Percentiles rank a stretch among this genome's conserved stretches.
phyloP scores from a whole-genome alignment of 2,113 vertebrate species.

The Caranx ignobilis region DNA sequence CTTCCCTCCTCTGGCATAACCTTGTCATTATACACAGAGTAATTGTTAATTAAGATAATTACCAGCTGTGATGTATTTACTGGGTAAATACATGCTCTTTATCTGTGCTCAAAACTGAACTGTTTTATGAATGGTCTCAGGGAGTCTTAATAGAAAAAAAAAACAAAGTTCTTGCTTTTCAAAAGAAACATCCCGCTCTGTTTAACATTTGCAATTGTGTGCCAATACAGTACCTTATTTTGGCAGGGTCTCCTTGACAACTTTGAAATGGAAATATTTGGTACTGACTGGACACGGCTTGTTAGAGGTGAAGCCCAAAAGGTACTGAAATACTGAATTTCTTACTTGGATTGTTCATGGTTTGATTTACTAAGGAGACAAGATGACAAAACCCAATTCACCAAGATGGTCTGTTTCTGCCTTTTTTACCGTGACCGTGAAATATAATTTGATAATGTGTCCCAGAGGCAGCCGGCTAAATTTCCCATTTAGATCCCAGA shows the following conservation, averaged over 20 bases:
- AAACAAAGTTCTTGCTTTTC: background rate
- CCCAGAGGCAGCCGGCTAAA: background rate
- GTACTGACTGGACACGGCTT: background rate
- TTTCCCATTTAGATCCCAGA: conserved; percentile 19
- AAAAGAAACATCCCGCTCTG: background rate
- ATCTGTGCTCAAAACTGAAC: conserved; percentile 36
- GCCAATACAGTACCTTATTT: background rate
- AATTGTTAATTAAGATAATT: conserved; percentile 65
- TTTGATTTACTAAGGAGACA: background rate
- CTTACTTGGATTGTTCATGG: background rate
- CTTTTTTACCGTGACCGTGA: conserved; percentile 4
- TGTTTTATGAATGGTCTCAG: conserved; percentile 30
- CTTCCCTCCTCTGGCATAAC: conserved; percentile 18
- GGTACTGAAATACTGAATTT: background rate
- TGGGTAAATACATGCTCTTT: conserved; percentile 48
- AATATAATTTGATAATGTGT: conserved; percentile 2
- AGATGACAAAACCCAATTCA: background rate
- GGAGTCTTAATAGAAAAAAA: conserved; percentile 19
- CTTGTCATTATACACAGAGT: conserved; percentile 42
- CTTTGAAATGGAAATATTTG: background rate
- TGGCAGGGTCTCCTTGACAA: background rate
- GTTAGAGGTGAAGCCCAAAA: background rate
- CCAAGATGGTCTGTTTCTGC: background rate
- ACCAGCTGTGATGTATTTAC: conserved; percentile 22
- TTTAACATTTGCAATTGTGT: background rate